Evolutionary conservation across 2,113 vertebrate species (phyloP).

Genomic region (Spheniscus mendiculus): DNA sequence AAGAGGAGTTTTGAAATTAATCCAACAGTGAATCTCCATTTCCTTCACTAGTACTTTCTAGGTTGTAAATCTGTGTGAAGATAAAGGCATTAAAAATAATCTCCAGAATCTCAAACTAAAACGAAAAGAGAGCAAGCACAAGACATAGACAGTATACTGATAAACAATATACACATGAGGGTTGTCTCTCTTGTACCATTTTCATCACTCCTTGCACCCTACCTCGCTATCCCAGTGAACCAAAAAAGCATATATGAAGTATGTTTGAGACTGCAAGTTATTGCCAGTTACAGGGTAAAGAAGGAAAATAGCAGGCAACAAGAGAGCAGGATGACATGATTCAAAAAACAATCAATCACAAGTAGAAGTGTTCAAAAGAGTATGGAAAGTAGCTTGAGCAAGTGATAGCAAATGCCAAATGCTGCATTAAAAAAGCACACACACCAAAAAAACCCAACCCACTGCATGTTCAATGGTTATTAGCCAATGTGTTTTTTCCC

Average conservation of each 20-base stretch:
- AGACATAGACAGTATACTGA: neutral
- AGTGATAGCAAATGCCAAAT: neutral
- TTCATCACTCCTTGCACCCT: neutral
- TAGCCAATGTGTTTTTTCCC: neutral
- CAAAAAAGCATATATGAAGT: neutral
- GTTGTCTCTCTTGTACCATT: neutral
- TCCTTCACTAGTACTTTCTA: neutral
- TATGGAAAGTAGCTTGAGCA: neutral
- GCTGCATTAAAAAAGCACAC: neutral
- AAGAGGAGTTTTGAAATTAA: neutral
- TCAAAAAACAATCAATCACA: neutral
- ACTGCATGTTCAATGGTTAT: neutral
- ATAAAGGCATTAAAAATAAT: neutral
- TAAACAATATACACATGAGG: neutral
- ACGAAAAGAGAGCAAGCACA: neutral
- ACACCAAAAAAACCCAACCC: accelerated
- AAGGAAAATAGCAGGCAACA: neutral
- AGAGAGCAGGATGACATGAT: neutral
- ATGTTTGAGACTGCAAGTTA: neutral
- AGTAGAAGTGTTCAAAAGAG: neutral
- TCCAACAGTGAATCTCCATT: neutral
- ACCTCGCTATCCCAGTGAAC: neutral
- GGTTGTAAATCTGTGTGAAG: neutral
- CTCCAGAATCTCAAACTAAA: neutral
- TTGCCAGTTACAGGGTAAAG: neutral